These are phyloP conservation scores for Holacanthus passer DNA, from an alignment of 2,113 vertebrate species.

Conservation along the genomic window DNA sequence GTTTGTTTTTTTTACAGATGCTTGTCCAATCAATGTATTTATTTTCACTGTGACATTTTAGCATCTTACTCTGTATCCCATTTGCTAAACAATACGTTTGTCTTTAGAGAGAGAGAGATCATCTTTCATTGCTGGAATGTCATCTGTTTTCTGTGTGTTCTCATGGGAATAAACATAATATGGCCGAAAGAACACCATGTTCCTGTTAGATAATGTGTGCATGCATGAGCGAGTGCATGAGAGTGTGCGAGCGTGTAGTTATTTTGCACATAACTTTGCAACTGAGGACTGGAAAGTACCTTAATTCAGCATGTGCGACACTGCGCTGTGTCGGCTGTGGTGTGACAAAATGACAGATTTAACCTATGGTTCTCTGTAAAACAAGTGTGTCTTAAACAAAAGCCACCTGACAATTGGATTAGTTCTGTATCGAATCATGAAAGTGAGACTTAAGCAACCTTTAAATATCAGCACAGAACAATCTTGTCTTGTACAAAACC, in stretches of 20 bases:
- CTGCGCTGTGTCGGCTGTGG: slow-evolving; percentile 1
- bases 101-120: slow-evolving; percentile 62
- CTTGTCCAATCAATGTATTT: slow-evolving; percentile 54
- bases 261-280: slow-evolving; percentile 22
- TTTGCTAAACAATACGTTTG: slow-evolving; percentile 61
- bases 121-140: slow-evolving; percentile 75
- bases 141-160: slow-evolving; percentile 81
- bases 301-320: slow-evolving; percentile 4
- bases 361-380: slow-evolving; percentile 12
- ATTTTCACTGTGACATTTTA: slow-evolving; percentile 65
- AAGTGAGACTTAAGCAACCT: slow-evolving; percentile 26
- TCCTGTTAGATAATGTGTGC: slow-evolving; percentile 59
- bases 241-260: slow-evolving; percentile 6
- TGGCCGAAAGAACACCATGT: slow-evolving; percentile 73
- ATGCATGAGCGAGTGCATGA: slow-evolving; percentile 35
- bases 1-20: slow-evolving; percentile 37
- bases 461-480: slow-evolving; percentile 43
- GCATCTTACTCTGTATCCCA: slow-evolving; percentile 64
- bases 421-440: slow-evolving; percentile 35
- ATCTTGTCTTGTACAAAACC: slow-evolving; percentile 47
- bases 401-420: slow-evolving; percentile 62
- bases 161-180: slow-evolving; percentile 84
- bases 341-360: slow-evolving; percentile 25
- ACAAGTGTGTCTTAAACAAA: slow-evolving; percentile 8
- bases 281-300: slow-evolving; percentile 16